Evolutionary conservation across 2,113 vertebrate species (phyloP).

Genomic region (Oplegnathus fasciatus): DNA sequence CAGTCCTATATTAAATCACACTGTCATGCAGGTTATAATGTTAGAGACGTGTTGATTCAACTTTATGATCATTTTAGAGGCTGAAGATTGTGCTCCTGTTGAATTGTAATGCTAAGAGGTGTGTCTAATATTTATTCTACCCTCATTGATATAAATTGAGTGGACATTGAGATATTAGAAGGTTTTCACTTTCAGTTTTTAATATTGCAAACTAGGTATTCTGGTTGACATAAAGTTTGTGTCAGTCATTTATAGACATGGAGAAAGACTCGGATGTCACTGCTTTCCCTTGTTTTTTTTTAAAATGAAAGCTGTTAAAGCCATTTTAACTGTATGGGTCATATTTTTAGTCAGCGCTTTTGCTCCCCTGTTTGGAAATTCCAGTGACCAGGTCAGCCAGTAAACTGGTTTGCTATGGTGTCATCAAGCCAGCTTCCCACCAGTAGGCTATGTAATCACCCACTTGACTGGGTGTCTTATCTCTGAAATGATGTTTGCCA

Average conservation of each 20-base stretch:
- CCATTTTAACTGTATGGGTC: background rate
- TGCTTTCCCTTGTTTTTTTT: background rate
- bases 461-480: constrained; percentile 33
- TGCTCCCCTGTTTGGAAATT: constrained; percentile 11
- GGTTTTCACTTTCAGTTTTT: background rate
- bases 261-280: background rate
- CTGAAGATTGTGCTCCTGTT: background rate
- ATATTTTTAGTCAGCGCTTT: background rate
- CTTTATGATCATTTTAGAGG: background rate
- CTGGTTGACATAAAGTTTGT: background rate
- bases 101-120: background rate
- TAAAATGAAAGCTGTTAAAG: background rate
- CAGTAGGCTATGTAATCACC: constrained; percentile 29
- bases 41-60: background rate
- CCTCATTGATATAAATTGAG: background rate
- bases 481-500: constrained; percentile 30
- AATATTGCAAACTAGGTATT: background rate
- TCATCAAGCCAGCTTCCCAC: constrained; percentile 36
- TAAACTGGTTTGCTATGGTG: constrained; percentile 14
- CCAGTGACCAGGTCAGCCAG: constrained; percentile 22
- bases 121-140: background rate
- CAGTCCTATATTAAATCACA: background rate
- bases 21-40: background rate
- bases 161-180: background rate
- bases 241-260: background rate